These are phyloP conservation scores for Oligia strigilis DNA, from an alignment of 2,888 invertebrate species.

Conservation along the genomic window DNA sequence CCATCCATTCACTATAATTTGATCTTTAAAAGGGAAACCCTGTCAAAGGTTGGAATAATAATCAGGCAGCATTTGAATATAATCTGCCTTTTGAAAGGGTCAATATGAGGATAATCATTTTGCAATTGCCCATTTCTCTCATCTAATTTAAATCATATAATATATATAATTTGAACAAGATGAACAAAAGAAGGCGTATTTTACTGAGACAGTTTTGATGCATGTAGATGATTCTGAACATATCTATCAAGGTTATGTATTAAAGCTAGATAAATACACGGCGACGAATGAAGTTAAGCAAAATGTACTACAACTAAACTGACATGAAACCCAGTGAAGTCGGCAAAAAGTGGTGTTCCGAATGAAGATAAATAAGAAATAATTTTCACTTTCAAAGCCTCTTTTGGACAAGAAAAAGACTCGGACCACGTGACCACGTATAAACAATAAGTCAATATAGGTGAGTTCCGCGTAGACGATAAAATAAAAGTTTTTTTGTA, in stretches of 20 bases:
- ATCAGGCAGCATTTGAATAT: constrained; percentile 39
- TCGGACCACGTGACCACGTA: background rate
- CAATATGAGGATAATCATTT: constrained; percentile 22
- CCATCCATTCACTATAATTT: constrained; percentile 62
- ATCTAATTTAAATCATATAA: background rate
- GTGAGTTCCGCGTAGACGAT: background rate
- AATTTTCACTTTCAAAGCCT: background rate
- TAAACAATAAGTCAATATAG: background rate
- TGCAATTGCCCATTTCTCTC: constrained; percentile 16
- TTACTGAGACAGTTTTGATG: background rate
- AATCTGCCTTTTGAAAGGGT: constrained; percentile 36
- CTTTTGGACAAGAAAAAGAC: background rate
- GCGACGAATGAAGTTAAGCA: background rate
- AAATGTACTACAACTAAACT: background rate
- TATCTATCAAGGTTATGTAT: background rate
- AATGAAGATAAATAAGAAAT: background rate
- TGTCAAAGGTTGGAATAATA: constrained; percentile 60
- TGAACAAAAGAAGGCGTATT: background rate
- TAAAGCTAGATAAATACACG: background rate
- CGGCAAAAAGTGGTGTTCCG: background rate
- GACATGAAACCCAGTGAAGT: background rate
- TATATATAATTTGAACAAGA: background rate
- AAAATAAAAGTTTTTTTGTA: constrained; percentile 1
- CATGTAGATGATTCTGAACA: background rate
- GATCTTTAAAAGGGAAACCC: constrained; percentile 54